Evolutionary conservation across 2,888 invertebrate species (phyloP).

Genomic region (Odontocolon sp.): DNA sequence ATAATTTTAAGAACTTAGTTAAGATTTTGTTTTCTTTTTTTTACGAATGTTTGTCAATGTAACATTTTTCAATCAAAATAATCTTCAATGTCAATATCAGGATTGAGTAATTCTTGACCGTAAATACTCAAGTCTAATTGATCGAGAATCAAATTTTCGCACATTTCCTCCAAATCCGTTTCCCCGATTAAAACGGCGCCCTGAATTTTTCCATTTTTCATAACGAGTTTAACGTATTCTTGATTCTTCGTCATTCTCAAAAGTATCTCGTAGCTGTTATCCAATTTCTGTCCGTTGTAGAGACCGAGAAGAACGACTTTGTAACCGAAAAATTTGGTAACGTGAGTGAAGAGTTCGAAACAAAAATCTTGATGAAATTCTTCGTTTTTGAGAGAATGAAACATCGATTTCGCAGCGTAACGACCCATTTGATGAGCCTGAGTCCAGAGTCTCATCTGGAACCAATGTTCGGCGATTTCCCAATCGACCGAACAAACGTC

Average conservation of each 20-base stretch:
- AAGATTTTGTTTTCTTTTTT: neutral
- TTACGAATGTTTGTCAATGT: neutral
- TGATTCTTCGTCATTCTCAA: conserved; percentile 90
- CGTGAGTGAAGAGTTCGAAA: conserved; percentile 98
- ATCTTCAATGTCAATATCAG: conserved; percentile 98
- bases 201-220: conserved; percentile 91
- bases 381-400: conserved; percentile 84
- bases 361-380: conserved; percentile 93
- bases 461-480: conserved; percentile 91
- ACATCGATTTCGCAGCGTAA: conserved; percentile 96
- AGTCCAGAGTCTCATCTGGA: conserved; percentile 98
- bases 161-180: conserved; percentile 98
- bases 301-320: conserved; percentile 96
- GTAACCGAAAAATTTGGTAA: conserved; percentile 96
- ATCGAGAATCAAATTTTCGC: conserved; percentile 98
- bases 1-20: neutral
- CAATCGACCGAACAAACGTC: conserved; percentile 95
- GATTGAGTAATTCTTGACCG: conserved; percentile 96
- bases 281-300: conserved; percentile 95
- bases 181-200: conserved; percentile 98
- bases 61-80: conserved; percentile 93
- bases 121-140: conserved; percentile 93
- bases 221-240: conserved; percentile 94
- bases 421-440: conserved; percentile 99
- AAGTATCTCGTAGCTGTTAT: conserved; percentile 90